A percentile compares a stretch with the other conserved stretches of the same genome.
Conservation (phyloP, 2,797 vertebrate genomes). For the Hirundo rustica region DNA sequence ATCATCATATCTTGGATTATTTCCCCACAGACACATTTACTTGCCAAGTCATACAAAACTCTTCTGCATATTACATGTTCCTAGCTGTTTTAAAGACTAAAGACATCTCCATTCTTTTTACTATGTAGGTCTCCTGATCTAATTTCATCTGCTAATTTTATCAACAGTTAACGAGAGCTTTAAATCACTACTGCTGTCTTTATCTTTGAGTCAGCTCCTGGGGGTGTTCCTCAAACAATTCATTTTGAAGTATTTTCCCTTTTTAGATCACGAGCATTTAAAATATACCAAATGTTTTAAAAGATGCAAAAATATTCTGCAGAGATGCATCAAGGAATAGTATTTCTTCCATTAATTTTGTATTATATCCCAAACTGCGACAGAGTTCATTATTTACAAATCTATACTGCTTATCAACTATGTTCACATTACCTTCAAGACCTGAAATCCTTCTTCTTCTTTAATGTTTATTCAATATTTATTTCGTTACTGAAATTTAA, state of each 20-base stretch:
- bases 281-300: background rate
- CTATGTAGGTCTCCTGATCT: background rate
- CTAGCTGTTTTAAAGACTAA: background rate
- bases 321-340: background rate
- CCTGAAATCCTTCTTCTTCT: background rate
- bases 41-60: background rate
- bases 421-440: background rate
- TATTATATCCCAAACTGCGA: background rate
- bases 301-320: background rate
- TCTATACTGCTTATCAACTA: background rate
- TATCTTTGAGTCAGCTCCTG: background rate
- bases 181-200: background rate
- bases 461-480: constrained; percentile 4
- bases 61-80: background rate
- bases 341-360: background rate
- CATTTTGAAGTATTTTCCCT: background rate
- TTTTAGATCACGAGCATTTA: background rate
- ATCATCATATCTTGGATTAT: background rate
- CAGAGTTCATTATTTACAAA: background rate
- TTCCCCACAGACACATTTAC: background rate
- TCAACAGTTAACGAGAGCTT: background rate
- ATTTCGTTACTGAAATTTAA: background rate
- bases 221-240: background rate
- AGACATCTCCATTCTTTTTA: background rate
- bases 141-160: constrained; percentile 29